Evolutionary conservation across 2,113 vertebrate genomes (phyloP).

Genomic region (Colius striatus): DNA sequence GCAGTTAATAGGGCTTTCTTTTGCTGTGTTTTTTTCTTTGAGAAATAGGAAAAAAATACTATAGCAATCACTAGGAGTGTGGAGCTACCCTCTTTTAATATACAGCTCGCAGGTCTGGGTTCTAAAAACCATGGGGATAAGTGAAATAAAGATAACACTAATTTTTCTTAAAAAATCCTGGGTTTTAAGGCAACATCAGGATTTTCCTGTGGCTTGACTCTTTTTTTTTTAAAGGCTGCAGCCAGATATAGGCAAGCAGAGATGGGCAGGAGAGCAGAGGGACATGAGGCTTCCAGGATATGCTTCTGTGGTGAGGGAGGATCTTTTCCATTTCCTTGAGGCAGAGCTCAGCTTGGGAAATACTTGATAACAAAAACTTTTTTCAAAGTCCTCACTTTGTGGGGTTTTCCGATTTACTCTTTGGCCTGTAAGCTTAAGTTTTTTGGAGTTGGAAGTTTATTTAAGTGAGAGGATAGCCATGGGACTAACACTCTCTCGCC

Average conservation of each 20-base stretch:
- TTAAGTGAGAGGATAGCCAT: neutral
- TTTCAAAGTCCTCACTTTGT: neutral
- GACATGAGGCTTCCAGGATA: neutral
- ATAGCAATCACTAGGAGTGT: fast-evolving
- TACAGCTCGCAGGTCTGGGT: neutral
- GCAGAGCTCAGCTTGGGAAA: neutral
- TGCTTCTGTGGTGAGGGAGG: neutral
- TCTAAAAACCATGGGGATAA: neutral
- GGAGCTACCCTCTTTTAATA: neutral
- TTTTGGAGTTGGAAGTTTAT: neutral
- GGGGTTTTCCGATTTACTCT: neutral
- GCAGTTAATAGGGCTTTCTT: neutral
- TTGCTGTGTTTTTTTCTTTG: neutral
- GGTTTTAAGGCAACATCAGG: neutral
- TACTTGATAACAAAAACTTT: neutral
- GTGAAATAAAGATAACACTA: fast-evolving
- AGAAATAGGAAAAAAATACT: neutral
- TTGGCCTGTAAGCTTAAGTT: neutral
- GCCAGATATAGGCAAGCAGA: neutral
- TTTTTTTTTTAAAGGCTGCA: neutral
- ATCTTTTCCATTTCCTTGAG: neutral
- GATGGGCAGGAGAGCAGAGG: neutral
- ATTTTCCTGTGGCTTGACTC: neutral
- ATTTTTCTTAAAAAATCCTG: neutral
- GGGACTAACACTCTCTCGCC: neutral